Base-by-base conservation (phyloP, 2,113 vertebrate species). In the Leptodactylus fuscus region DNA sequence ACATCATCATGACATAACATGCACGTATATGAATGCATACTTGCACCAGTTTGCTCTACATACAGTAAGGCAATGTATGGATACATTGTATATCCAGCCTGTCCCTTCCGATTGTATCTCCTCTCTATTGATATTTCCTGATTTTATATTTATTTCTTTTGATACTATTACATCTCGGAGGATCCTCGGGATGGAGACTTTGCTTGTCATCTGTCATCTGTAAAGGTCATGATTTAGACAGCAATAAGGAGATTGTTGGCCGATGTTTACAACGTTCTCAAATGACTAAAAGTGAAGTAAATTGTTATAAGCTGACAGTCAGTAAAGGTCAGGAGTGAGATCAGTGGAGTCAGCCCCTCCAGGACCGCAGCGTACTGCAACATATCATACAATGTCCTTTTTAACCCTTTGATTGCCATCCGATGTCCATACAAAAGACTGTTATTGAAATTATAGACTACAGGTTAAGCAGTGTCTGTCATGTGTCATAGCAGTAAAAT, bases 271-370 rank as follows among this genome's bases (percentile, higher is more conserved):
- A 87, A 78, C 87, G 79, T 90, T 93, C 91, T 94, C 90, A 92
- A 89, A 92, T 93, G 89, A 91, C 88, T 92, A 89, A 90, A 94
- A 93, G 90, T 91, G 88, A 87, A 92, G 90, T 92, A 91, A 92
- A 91, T 91, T 92, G 90, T 93, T 92, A 90, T 90, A 87, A 92
- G 80, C 85, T 32, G 82, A 90, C 86, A 92, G 86, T 89, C 87
- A 41, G 83, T 88, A 92, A 93, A 94, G 91, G 90, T 93, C 91
- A 92, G 27, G 74, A 69, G 89, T 75, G 91, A 91, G 91, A 92
- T 91, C 82, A 89, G 87, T 89, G 91, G 87, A 91, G 89, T 88
- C 38, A 83, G 85, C 87, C 87, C 62, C 90, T 5, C 62, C 76
- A 90, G 81, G 58, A 89, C 89, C 34, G 74, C 88, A 85, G 81